phyloP scores from a whole-genome alignment of 2,113 vertebrate species.

The Psittacula cyanocephala region DNA sequence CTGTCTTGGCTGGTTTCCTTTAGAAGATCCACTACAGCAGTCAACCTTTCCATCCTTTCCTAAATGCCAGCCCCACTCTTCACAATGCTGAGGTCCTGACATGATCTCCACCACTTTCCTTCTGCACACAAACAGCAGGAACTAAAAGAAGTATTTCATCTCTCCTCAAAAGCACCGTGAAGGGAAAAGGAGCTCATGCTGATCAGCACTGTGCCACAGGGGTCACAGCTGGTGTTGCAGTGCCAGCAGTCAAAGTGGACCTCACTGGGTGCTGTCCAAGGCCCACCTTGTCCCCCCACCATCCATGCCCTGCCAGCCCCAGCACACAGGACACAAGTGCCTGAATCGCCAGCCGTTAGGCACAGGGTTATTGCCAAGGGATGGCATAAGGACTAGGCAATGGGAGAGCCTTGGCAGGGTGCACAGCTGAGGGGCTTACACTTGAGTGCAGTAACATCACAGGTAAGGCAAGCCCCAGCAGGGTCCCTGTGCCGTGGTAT shows the following conservation, averaged over 20 bases:
- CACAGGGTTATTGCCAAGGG: rapidly evolving
- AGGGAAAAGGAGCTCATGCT: not conserved
- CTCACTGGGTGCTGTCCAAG: not conserved
- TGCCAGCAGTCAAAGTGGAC: not conserved
- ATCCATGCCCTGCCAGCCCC: not conserved
- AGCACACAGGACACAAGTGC: not conserved
- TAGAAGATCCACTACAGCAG: not conserved
- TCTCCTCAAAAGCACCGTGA: not conserved
- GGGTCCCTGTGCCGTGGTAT: not conserved
- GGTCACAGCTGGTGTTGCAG: not conserved
- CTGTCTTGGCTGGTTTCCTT: not conserved
- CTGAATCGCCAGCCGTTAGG: not conserved
- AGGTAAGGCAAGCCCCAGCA: not conserved
- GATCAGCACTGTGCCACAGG: rapidly evolving
- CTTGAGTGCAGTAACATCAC: rapidly evolving
- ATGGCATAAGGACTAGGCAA: rapidly evolving
- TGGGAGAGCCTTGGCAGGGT: not conserved
- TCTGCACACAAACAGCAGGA: not conserved
- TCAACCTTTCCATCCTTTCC: not conserved
- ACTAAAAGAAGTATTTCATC: not conserved
- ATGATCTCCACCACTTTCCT: not conserved
- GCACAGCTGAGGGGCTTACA: not conserved
- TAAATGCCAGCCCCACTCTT: not conserved
- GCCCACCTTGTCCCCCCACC: no score
- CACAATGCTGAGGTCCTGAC: not conserved